A percentile compares a stretch with the other conserved stretches of the same genome.
These are phyloP conservation scores for Polia nebulosa DNA, from an alignment of 2,888 invertebrate species.

Conservation along the genomic window DNA sequence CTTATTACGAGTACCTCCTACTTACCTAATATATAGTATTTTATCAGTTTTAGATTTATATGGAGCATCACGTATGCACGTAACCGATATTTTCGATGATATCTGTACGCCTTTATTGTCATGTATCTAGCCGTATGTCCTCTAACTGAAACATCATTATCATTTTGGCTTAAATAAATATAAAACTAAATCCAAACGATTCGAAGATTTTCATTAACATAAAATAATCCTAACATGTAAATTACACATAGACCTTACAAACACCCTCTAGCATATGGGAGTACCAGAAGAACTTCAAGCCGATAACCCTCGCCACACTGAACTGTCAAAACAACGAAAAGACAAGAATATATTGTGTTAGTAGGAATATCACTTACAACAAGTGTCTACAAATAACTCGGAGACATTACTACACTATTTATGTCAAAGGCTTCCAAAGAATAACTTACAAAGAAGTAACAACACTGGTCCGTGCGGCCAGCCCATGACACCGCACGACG, in stretches of 20 bases:
- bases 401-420: constrained; percentile 10
- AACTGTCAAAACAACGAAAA: constrained; percentile 4
- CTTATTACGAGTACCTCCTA: neutral
- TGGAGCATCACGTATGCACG: constrained; percentile 24
- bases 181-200: neutral
- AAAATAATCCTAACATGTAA: neutral
- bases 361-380: constrained; percentile 16
- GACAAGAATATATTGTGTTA: constrained; percentile 14
- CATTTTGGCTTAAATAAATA: neutral
- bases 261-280: neutral
- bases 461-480: neutral
- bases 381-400: constrained; percentile 16
- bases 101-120: constrained; percentile 2
- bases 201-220: neutral
- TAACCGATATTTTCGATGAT: constrained; percentile 15
- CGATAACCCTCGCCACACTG: neutral
- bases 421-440: constrained; percentile 27
- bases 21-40: constrained; percentile 19
- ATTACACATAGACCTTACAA: neutral
- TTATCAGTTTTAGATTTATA: constrained; percentile 18
- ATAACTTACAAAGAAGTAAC: constrained; percentile 21
- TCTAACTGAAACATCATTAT: neutral
- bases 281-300: neutral
- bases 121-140: neutral
- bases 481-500: neutral